These are phyloP conservation scores for Clarias laeviceps DNA, from an alignment of 2,797 vertebrate genomes.

Conservation along the genomic window DNA sequence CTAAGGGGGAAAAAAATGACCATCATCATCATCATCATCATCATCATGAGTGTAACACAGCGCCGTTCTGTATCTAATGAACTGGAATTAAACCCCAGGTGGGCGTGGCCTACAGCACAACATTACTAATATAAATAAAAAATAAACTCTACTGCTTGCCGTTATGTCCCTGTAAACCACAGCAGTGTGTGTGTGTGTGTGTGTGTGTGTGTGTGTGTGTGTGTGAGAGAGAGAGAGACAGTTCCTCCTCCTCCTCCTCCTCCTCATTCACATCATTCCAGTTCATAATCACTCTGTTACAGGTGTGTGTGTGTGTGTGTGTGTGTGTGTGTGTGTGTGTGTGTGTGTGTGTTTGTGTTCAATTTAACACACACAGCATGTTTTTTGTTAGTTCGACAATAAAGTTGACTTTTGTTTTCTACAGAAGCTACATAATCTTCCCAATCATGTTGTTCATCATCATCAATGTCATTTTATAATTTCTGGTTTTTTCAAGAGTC, in stretches of 20 bases:
- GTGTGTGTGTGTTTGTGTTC: neutral
- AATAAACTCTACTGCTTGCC: neutral
- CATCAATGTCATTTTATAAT: neutral
- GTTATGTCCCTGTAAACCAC: neutral
- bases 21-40: neutral
- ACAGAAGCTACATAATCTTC: neutral
- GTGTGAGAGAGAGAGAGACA: neutral
- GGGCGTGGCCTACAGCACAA: neutral
- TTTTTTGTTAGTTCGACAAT: neutral
- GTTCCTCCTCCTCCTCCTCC: neutral
- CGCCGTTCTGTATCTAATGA: neutral
- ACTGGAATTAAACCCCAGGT: neutral
- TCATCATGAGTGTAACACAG: neutral
- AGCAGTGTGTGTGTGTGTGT: neutral
- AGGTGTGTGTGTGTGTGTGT: neutral
- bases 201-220: too few species aligned
- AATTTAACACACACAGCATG: neutral
- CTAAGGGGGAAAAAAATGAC: neutral
- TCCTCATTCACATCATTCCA: neutral
- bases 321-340: neutral
- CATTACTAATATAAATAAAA: neutral
- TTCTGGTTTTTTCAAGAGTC: constrained; percentile 41
- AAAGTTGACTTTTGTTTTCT: neutral
- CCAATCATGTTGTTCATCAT: rapidly evolving
- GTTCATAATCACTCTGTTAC: neutral